phyloP scores from a whole-genome alignment of 2,113 vertebrate genomes.

The Brachirus orientalis region DNA sequence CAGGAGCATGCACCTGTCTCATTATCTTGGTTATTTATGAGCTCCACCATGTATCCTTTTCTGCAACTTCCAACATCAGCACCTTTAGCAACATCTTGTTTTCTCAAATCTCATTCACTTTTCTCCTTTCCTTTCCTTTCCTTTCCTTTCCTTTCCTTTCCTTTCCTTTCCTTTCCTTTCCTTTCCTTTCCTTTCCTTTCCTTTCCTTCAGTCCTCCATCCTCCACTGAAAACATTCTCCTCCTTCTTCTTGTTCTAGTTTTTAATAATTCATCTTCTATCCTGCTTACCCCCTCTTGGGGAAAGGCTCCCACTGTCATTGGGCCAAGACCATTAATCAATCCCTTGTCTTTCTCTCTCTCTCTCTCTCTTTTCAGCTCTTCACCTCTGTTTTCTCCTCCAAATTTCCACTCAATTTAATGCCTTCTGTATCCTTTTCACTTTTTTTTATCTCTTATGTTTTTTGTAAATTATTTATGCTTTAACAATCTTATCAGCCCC shows the following conservation, averaged over 20 bases:
- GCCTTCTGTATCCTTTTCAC: conserved; percentile 6
- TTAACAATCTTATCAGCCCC: conserved; percentile 46
- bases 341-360: conserved; percentile 36
- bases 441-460: conserved; percentile 27
- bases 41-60: conserved; percentile 49
- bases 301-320: conserved; percentile 70
- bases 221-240: neutral
- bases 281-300: conserved; percentile 34
- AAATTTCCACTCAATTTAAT: neutral
- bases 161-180: neutral
- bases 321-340: conserved; percentile 74
- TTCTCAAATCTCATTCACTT: conserved; percentile 36
- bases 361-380: conserved; percentile 24
- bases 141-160: neutral
- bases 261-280: conserved; percentile 74
- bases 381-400: conserved; percentile 20
- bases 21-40: conserved; percentile 85
- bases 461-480: conserved; percentile 54
- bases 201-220: neutral
- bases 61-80: conserved; percentile 59
- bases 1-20: conserved; percentile 50
- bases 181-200: neutral
- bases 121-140: neutral
- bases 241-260: conserved; percentile 64
- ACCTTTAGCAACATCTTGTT: conserved; percentile 58